Conservation (phyloP, 2,888 invertebrate genomes). For the Orthonevra nobilis region DNA sequence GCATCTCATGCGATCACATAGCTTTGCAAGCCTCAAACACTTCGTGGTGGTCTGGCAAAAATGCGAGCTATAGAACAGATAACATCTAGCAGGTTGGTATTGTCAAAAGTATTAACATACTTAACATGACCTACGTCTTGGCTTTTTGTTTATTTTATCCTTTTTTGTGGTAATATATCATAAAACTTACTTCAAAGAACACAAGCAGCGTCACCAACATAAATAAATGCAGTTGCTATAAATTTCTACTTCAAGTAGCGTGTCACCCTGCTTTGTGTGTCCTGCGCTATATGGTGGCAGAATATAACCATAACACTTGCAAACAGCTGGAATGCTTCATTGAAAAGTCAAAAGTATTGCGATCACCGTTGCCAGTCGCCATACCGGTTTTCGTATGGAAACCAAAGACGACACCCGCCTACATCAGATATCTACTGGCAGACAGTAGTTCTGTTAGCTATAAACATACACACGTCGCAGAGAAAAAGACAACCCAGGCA, state of each 20-base stretch:
- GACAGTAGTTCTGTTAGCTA: conserved; percentile 45
- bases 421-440: conserved; percentile 52
- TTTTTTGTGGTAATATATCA: no score
- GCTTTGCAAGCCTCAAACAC: conserved; percentile 17
- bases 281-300: conserved; percentile 55
- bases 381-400: conserved; percentile 59
- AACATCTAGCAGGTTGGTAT: no score
- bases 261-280: conserved; percentile 36
- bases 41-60: conserved; percentile 13
- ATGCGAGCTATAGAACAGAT: no score
- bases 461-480: conserved; percentile 42
- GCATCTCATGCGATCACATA: not conserved
- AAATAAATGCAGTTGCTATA: conserved; percentile 37
- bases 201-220: not conserved
- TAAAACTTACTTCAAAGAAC: no score
- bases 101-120: no score
- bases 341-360: conserved; percentile 66
- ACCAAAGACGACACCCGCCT: conserved; percentile 70
- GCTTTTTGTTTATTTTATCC: no score
- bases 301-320: conserved; percentile 57
- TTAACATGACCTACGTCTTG: no score
- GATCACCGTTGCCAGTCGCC: conserved; percentile 51
- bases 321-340: conserved; percentile 68
- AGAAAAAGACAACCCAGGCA: conserved; percentile 33
- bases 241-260: conserved; percentile 40